Percentiles rank a stretch among this genome's conserved stretches.
Conservation (phyloP, 2,797 vertebrate genomes). For the Melanotaenia nigrans region DNA sequence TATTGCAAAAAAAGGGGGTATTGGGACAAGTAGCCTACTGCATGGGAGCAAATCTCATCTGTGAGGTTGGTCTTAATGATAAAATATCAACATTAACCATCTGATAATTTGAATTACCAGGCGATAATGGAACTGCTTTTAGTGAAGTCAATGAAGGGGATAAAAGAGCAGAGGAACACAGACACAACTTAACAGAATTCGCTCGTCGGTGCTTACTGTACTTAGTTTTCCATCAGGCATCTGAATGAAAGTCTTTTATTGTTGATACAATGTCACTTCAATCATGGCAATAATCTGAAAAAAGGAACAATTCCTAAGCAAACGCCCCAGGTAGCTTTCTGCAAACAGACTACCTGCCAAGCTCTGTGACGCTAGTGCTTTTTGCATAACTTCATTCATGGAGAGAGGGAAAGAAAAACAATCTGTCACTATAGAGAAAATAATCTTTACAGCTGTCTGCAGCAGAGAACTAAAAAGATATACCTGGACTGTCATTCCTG, state of each 20-base stretch:
- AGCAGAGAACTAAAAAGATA: background rate
- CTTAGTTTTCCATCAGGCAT: slow-evolving; percentile 6
- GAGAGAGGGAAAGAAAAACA: background rate
- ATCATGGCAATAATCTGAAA: background rate
- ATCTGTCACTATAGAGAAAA: slow-evolving; percentile 12
- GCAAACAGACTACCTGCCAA: slow-evolving; percentile 45
- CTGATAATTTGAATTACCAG: slow-evolving; percentile 9
- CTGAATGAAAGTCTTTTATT: background rate
- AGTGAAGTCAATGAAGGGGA: slow-evolving; percentile 30
- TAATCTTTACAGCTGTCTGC: slow-evolving; percentile 22
- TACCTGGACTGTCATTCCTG: background rate
- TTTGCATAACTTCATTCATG: slow-evolving; percentile 31
- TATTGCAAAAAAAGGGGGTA: background rate
- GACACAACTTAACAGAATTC: background rate
- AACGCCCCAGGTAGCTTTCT: slow-evolving; percentile 51
- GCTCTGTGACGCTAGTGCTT: slow-evolving; percentile 48
- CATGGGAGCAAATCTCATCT: background rate
- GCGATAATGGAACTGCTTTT: slow-evolving; percentile 5
- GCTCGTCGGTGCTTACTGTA: background rate
- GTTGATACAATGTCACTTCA: background rate
- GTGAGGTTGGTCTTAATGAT: background rate
- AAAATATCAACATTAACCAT: slow-evolving; percentile 1
- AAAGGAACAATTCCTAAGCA: slow-evolving; percentile 18
- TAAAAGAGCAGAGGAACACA: slow-evolving; percentile 11
- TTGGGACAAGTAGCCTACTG: background rate